Conservation (phyloP, 1,140 invertebrate species). For the Portunus trituberculatus region DNA sequence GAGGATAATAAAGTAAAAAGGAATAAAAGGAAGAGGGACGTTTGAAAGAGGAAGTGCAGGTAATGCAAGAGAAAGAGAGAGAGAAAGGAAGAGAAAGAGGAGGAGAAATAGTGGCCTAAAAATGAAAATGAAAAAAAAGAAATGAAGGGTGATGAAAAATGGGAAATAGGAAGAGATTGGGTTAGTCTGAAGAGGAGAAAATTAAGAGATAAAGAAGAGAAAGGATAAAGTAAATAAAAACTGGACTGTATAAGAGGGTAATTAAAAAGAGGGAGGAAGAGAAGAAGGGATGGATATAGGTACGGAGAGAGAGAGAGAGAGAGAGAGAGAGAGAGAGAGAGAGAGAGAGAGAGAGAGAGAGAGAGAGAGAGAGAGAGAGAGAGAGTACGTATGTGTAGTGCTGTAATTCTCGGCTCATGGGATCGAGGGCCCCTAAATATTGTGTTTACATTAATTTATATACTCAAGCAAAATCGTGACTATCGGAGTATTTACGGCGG, state of each 20-base stretch:
- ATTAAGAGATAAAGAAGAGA: no score
- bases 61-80: background rate
- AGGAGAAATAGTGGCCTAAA: no score
- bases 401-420: no score
- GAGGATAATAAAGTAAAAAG: background rate
- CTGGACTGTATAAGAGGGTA: background rate
- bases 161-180: background rate
- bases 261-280: background rate
- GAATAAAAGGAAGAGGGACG: background rate
- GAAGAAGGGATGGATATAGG: background rate
- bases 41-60: background rate
- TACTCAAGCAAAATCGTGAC: no score
- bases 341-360: conserved; percentile 32
- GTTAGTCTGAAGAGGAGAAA: no score
- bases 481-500: no score
- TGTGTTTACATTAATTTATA: no score
- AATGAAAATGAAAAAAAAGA: no score
- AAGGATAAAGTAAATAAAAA: no score
- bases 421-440: no score
- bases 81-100: background rate
- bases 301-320: background rate
- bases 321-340: conserved; percentile 30
- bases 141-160: background rate
- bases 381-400: no score
- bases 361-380: background rate